Base-by-base conservation (phyloP, 2,797 vertebrate species). In the Gymnocypris eckloni region DNA sequence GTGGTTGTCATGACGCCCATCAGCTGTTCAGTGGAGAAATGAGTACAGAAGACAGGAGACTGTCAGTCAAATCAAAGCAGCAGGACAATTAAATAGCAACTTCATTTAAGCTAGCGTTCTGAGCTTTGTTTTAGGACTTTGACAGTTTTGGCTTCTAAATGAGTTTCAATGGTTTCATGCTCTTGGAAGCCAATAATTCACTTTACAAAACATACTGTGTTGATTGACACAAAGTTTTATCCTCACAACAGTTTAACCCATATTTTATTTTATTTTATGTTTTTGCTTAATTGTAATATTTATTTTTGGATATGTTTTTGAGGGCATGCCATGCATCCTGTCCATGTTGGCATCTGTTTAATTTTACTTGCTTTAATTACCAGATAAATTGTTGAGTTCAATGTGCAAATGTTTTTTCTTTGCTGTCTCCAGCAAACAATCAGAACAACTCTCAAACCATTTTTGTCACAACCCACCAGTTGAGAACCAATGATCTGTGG, bases 1-100 rank as follows among this genome's bases (percentile, higher is more conserved):
- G 79, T 15, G 77, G 86, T 87, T 86, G 83, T 87, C 83, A 83
- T 79, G 54, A 69, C 12, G 20, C 67, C 84, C 78, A 66, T 72
- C 75, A 82, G 79, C 69, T 89, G 77, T 89, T 89, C 25, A n/a
- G n/a, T 15, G 73, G 69, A 43, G 82, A 28, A 41, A 52, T 20
- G 22, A 48, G 43, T 37, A 20, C 75, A 77, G 70, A 73, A 64
- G 48, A 86, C 28, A 39, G 56, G 61, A 45, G 37, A n/a, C 54
- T 82, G 78, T 85, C 86, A 79, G 43, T 84, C 73, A 66, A 56
- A 79, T 86, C 73, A 70, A 56, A 70, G 69, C 15, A 12, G 59
- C 16, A 20, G 72, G 82, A 77, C 33, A 50, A 73, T 75, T 79
- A 64, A 41, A 59, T 78, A 43, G 39, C 39, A 16, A 79, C 15